phyloP scores from a whole-genome alignment of 2,113 vertebrate species.

The Chlorodrepanis virens region DNA sequence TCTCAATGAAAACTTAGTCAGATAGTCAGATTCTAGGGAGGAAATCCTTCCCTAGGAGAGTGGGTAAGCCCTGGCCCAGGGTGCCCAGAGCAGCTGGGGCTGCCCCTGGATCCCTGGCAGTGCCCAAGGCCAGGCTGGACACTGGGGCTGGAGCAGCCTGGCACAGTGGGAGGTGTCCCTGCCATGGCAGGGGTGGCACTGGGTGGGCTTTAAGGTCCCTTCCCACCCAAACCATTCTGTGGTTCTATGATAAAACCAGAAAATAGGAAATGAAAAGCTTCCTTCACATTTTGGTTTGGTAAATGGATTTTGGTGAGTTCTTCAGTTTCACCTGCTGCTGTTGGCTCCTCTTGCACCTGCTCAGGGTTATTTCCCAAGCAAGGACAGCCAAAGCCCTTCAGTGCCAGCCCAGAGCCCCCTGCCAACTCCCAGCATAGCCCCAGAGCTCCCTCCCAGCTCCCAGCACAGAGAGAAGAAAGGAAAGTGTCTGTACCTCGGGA shows the following conservation, averaged over 20 bases:
- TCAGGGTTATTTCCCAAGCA: fast-evolving
- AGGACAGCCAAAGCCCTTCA: background rate
- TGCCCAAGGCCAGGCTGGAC: background rate
- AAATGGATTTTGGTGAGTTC: background rate
- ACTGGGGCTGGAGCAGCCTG: background rate
- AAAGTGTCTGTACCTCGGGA: constrained; percentile 79
- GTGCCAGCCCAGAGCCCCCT: background rate
- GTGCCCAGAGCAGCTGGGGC: background rate
- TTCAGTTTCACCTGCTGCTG: background rate
- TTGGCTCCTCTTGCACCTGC: too few relatives aligned
- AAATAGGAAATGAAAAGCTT: background rate
- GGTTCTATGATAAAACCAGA: background rate
- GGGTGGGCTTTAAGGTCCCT: fast-evolving
- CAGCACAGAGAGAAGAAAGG: background rate
- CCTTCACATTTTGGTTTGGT: background rate
- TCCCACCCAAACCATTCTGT: background rate
- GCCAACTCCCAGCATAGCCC: background rate
- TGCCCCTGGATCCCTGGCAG: background rate
- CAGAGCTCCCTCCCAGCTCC: background rate
- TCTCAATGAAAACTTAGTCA: background rate
- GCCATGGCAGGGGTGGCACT: fast-evolving
- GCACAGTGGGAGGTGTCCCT: background rate
- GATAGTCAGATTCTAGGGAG: too few relatives aligned
- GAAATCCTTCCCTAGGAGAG: background rate
- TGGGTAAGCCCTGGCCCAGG: background rate